A percentile compares a stretch with the other conserved stretches of the same genome.
Evolutionary conservation across 2,888 invertebrate genomes (phyloP).

Genomic region (Encarsia formosa): DNA sequence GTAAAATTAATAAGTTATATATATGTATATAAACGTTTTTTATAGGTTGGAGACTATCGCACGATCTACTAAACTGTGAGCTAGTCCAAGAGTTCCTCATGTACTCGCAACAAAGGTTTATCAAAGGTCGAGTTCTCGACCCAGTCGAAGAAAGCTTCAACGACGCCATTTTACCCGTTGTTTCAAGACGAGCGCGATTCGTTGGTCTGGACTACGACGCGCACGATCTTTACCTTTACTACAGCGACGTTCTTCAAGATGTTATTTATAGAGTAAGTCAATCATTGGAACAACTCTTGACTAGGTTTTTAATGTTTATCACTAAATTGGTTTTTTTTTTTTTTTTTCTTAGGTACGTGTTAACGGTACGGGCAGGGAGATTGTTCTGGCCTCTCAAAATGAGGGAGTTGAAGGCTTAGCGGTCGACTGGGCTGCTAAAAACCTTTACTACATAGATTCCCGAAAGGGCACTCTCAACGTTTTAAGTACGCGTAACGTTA

Average conservation of each 20-base stretch:
- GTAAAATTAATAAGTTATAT: too few species aligned
- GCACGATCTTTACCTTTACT: slow-evolving; percentile 86
- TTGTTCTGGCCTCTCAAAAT: slow-evolving; percentile 91
- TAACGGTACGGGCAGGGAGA: slow-evolving; percentile 77
- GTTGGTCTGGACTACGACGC: slow-evolving; percentile 95
- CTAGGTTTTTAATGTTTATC: neutral
- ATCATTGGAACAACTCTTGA: neutral
- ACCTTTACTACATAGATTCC: slow-evolving; percentile 92
- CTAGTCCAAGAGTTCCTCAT: slow-evolving; percentile 83
- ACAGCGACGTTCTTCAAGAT: slow-evolving; percentile 94
- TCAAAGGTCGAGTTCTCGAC: slow-evolving; percentile 86
- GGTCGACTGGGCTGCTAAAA: slow-evolving; percentile 93
- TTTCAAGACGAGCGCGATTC: slow-evolving; percentile 84
- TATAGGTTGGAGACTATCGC: slow-evolving; percentile 61
- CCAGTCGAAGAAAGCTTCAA: slow-evolving; percentile 87
- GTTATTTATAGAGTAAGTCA: slow-evolving; percentile 66
- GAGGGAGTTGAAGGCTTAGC: slow-evolving; percentile 95
- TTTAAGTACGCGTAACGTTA: slow-evolving; percentile 79
- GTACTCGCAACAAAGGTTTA: slow-evolving; percentile 93
- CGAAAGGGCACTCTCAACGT: slow-evolving; percentile 92
- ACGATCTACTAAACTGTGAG: slow-evolving; percentile 75
- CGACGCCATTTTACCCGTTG: slow-evolving; percentile 93
- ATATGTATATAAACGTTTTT: too few species aligned
- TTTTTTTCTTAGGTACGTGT: slow-evolving; percentile 59
- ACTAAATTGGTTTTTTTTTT: neutral